phyloP scores from a whole-genome alignment of 2,888 invertebrate genomes.

The Andrena hattorfiana region DNA sequence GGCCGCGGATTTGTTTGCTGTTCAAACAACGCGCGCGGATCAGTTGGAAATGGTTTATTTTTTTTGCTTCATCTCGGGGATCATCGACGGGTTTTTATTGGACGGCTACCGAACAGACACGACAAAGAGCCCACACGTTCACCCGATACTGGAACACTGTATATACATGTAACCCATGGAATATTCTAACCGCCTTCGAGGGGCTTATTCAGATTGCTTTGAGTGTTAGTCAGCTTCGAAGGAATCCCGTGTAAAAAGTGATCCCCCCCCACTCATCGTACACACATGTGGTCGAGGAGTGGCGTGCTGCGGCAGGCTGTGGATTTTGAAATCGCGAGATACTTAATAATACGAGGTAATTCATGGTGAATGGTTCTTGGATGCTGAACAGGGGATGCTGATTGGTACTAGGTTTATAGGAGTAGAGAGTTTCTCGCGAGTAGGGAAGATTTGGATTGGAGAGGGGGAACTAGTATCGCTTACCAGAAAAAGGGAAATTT shows the following conservation, averaged over 20 bases:
- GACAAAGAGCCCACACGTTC: constrained; percentile 34
- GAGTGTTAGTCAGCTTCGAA: constrained; percentile 78
- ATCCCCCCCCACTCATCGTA: neutral
- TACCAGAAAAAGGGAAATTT: neutral
- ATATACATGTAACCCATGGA: constrained; percentile 60
- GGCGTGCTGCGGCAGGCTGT: constrained; percentile 21
- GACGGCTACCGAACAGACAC: constrained; percentile 4
- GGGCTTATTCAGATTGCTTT: constrained; percentile 74
- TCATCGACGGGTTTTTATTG: neutral
- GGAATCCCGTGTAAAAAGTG: constrained; percentile 54
- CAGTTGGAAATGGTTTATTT: neutral
- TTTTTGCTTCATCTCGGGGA: neutral
- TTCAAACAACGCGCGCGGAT: constrained; percentile 12
- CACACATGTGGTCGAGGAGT: constrained; percentile 54
- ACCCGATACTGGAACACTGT: constrained; percentile 56
- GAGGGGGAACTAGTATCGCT: neutral
- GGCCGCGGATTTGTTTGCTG: constrained; percentile 17
- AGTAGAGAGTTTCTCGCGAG: no score
- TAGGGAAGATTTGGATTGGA: neutral
- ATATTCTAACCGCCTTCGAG: constrained; percentile 64
- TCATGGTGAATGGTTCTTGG: neutral
- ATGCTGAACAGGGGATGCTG: neutral
- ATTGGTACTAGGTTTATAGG: no score
- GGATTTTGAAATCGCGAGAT: neutral
- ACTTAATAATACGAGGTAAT: neutral